phyloP scores from a whole-genome alignment of 2,113 vertebrate genomes.

The Coturnix japonica region DNA sequence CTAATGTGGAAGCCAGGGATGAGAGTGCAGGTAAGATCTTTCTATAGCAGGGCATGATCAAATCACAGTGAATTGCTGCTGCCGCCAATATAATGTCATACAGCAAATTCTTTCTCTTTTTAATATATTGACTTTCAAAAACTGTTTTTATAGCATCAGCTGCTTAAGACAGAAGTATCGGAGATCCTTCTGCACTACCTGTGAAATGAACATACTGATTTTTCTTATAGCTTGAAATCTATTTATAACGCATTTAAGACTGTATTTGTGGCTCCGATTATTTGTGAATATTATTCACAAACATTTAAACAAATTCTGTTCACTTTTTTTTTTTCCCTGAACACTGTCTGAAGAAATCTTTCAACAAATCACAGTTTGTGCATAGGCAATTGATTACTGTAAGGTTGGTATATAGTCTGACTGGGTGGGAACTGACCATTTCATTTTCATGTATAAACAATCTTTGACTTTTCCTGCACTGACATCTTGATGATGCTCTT shows the following conservation, averaged over 20 bases:
- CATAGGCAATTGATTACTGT: conserved; percentile 20
- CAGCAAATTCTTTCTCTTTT: not conserved
- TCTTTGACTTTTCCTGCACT: conserved; percentile 16
- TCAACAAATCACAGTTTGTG: not conserved
- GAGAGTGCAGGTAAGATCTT: conserved; percentile 56
- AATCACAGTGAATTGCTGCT: not conserved
- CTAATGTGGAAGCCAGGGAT: conserved; percentile 18
- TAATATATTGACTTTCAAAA: not conserved
- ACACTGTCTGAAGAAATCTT: not conserved
- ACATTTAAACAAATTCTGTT: conserved; percentile 8
- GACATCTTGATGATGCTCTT: not conserved
- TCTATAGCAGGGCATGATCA: conserved; percentile 4
- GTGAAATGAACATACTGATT: not conserved
- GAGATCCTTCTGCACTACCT: not conserved
- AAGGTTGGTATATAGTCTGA: conserved; percentile 28
- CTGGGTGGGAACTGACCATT: conserved; percentile 34
- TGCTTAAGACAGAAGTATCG: not conserved
- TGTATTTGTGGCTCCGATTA: conserved; percentile 1
- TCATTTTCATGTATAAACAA: conserved; percentile 22
- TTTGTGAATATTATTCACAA: conserved; percentile 31
- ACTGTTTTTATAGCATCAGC: not conserved
- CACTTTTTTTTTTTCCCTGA: conserved; percentile 46
- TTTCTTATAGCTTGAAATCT: not conserved
- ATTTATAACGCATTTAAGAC: not conserved
- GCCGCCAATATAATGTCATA: not conserved